Conservation (phyloP, 2,888 invertebrate genomes). For the Leptinotarsa rubiginosa region DNA sequence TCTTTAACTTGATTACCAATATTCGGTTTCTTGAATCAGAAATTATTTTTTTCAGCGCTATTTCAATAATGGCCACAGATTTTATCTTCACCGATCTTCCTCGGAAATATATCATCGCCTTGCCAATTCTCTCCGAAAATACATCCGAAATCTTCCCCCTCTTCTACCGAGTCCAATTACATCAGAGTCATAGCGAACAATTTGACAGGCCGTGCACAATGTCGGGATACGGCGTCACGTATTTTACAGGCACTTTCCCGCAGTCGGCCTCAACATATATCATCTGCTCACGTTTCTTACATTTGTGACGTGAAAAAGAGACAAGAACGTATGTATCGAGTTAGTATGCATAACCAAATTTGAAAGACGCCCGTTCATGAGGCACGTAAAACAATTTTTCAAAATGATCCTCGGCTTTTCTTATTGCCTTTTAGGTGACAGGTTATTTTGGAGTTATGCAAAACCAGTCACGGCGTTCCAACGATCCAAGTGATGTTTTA, state of each 20-base stretch:
- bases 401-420: conserved; percentile 31
- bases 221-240: conserved; percentile 42
- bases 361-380: not conserved
- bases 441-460: conserved; percentile 1
- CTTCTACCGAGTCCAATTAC: not conserved
- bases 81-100: too few relatives aligned
- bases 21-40: too few relatives aligned
- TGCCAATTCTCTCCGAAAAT: not conserved
- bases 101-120: too few relatives aligned
- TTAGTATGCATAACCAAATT: conserved; percentile 38
- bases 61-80: too few relatives aligned
- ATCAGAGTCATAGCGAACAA: conserved; percentile 18
- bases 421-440: conserved; percentile 28
- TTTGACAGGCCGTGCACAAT: conserved; percentile 41
- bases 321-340: conserved; percentile 29
- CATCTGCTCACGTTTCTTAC: conserved; percentile 40
- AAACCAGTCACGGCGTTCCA: not conserved
- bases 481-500: not conserved
- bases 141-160: not conserved
- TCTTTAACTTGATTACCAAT: too few relatives aligned
- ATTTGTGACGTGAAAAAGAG: conserved; percentile 39
- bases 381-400: conserved; percentile 35
- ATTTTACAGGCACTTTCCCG: conserved; percentile 45
- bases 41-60: too few relatives aligned
- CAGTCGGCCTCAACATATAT: conserved; percentile 37